Evolutionary conservation across 2,888 invertebrate genomes (phyloP).

Genomic region (Drosophila nr. fundita): DNA sequence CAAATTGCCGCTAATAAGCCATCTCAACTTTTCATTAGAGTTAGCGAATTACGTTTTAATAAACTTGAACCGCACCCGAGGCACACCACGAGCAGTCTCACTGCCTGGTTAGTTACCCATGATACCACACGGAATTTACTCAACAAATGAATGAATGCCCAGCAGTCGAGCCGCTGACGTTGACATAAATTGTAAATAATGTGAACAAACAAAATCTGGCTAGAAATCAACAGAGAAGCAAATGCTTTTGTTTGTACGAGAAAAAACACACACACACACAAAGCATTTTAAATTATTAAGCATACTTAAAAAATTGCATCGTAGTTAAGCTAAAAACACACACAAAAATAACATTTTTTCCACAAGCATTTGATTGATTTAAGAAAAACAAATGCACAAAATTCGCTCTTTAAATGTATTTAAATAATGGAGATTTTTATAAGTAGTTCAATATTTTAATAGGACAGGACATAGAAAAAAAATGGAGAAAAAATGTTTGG

Average conservation of each 20-base stretch:
- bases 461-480: too few relatives aligned
- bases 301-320: background rate
- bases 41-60: constrained; percentile 4
- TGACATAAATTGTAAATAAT: constrained; percentile 72
- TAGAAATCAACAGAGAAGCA: constrained; percentile 38
- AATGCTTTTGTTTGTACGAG: constrained; percentile 3
- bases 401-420: background rate
- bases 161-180: constrained; percentile 23
- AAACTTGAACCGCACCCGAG: constrained; percentile 18
- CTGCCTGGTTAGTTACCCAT: constrained; percentile 10
- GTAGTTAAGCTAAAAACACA: background rate
- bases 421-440: background rate
- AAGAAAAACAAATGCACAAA: background rate
- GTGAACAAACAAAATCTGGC: constrained; percentile 59
- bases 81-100: background rate
- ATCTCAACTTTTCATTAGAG: background rate
- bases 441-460: background rate
- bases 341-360: background rate
- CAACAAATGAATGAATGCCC: constrained; percentile 39
- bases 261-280: background rate
- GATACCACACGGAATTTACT: constrained; percentile 39
- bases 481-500: background rate
- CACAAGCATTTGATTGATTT: background rate
- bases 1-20: background rate
- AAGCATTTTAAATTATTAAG: constrained; percentile 4